phyloP scores from a whole-genome alignment of 2,797 vertebrate species.

The Lithobates pipiens region DNA sequence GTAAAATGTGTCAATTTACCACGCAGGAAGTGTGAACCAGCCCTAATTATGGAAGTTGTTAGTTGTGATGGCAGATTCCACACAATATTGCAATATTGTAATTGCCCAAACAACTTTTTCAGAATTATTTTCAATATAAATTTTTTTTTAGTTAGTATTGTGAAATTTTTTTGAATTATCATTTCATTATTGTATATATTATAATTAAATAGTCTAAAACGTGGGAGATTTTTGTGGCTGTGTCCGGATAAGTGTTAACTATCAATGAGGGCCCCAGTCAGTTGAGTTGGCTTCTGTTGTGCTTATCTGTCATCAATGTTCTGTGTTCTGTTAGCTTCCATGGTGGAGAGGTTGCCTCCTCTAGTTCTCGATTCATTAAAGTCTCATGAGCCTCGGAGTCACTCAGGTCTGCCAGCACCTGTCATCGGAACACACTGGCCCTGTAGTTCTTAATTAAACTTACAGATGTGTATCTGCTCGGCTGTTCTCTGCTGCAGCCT shows the following conservation, averaged over 20 bases:
- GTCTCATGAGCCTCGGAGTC: conserved; percentile 45
- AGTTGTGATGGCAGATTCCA: too few relatives aligned
- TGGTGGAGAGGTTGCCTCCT: conserved; percentile 10
- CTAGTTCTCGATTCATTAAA: conserved; percentile 37
- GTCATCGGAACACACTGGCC: conserved; percentile 32
- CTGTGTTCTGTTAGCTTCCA: conserved; percentile 18
- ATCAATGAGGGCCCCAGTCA: not conserved
- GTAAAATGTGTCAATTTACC: too few relatives aligned
- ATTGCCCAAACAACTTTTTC: too few relatives aligned
- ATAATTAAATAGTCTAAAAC: not conserved
- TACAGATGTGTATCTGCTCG: conserved; percentile 53
- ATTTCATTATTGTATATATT: not conserved
- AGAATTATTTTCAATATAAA: too few relatives aligned
- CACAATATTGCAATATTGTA: too few relatives aligned
- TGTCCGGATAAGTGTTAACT: not conserved
- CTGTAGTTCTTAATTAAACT: conserved; percentile 55
- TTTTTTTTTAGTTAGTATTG: too few relatives aligned
- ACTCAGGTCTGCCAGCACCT: conserved; percentile 32
- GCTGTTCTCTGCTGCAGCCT: conserved; percentile 8
- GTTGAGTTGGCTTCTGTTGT: not conserved
- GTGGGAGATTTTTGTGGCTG: not conserved
- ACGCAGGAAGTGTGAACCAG: too few relatives aligned
- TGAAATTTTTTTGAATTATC: too few relatives aligned
- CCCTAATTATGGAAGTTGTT: too few relatives aligned
- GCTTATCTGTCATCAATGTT: conserved; percentile 27